phyloP scores from a whole-genome alignment of 1,140 invertebrate species.

The Brachionus asplanchnoidis region DNA sequence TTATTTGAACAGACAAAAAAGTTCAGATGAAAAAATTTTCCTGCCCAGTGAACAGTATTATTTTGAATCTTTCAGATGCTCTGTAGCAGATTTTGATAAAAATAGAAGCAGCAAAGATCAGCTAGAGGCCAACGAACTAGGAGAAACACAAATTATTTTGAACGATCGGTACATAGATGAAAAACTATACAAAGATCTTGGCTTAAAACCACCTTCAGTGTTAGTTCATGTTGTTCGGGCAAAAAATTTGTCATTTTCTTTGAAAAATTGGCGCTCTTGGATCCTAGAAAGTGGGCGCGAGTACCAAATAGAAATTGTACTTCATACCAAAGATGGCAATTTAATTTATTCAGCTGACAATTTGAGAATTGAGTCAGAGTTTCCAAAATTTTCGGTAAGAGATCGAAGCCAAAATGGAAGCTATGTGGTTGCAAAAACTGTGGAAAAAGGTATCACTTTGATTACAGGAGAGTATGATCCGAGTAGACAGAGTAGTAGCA shows the following conservation, averaged over 20 bases:
- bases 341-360: neutral
- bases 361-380: slow-evolving; percentile 9
- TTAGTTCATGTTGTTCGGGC: neutral
- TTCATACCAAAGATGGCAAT: neutral
- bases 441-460: neutral
- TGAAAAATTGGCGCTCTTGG: neutral
- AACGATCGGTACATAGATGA: slow-evolving; percentile 30
- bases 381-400: neutral
- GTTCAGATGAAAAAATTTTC: neutral
- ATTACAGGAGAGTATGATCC: neutral
- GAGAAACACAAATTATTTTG: neutral
- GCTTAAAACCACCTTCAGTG: neutral
- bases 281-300: neutral
- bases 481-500: too few species aligned
- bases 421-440: neutral
- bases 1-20: slow-evolving; percentile 15
- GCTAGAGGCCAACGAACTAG: neutral
- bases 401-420: neutral
- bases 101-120: too few species aligned
- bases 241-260: neutral
- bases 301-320: neutral
- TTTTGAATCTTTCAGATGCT: neutral
- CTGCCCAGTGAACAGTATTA: slow-evolving; percentile 13
- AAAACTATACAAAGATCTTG: neutral
- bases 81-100: neutral